A percentile compares a stretch with the other conserved stretches of the same genome.
Conservation (phyloP, 2,113 vertebrate species). For the Rhinolophus sinicus region DNA sequence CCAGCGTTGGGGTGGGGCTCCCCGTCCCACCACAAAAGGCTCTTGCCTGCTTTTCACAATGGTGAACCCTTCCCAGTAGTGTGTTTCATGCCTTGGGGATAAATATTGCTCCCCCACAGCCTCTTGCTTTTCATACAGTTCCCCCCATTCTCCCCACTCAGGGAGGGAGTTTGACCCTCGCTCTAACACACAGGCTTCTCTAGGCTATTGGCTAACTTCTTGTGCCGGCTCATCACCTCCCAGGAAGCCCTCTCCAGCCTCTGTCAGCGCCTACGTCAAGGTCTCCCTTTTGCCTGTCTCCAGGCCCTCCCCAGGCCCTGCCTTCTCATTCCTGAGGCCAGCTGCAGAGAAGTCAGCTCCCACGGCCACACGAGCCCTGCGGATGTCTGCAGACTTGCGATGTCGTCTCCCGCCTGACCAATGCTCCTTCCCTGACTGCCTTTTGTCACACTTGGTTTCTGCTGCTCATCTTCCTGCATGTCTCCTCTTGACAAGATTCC, state of each 20-base stretch:
- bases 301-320: neutral
- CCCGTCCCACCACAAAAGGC: too few relatives aligned
- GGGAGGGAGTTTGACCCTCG: neutral
- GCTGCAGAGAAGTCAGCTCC: neutral
- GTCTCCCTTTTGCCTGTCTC: neutral
- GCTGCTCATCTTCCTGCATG: neutral
- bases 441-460: neutral
- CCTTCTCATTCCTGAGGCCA: neutral
- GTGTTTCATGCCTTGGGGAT: neutral
- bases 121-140: neutral
- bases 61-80: neutral
- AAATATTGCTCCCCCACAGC: neutral
- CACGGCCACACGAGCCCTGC: neutral
- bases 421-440: neutral
- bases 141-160: neutral
- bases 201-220: neutral
- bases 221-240: neutral
- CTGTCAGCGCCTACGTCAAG: neutral
- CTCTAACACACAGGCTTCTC: neutral
- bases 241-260: neutral
- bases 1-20: neutral
- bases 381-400: neutral
- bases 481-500: neutral
- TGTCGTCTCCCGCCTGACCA: neutral
- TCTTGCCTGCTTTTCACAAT: neutral